phyloP scores from a whole-genome alignment of 1,140 invertebrate genomes.

The Chironomus tepperi region DNA sequence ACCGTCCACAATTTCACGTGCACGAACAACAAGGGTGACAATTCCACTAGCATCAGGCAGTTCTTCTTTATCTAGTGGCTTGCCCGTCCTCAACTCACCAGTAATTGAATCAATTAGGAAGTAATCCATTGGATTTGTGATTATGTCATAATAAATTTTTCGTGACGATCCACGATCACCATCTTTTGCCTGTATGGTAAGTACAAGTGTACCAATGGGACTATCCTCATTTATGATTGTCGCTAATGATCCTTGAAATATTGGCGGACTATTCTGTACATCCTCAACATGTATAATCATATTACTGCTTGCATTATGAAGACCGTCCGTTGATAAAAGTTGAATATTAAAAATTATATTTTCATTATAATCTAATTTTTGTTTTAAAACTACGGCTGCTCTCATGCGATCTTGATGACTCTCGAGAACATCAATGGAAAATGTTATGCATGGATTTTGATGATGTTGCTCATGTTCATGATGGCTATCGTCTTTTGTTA shows the following conservation, averaged over 20 bases:
- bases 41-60: slow-evolving; percentile 68
- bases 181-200: slow-evolving; percentile 70
- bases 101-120: slow-evolving; percentile 68
- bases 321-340: slow-evolving; percentile 64
- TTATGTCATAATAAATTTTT: slow-evolving; percentile 64
- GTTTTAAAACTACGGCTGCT: slow-evolving; percentile 55
- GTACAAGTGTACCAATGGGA: slow-evolving; percentile 71
- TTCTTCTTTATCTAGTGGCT: slow-evolving; percentile 74
- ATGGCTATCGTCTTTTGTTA: slow-evolving; percentile 30
- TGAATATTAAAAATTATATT: slow-evolving; percentile 64
- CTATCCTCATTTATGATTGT: slow-evolving; percentile 75
- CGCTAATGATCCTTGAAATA: slow-evolving; percentile 69
- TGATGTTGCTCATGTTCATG: neutral
- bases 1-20: slow-evolving; percentile 67
- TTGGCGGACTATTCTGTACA: slow-evolving; percentile 72
- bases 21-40: slow-evolving; percentile 60
- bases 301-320: slow-evolving; percentile 56
- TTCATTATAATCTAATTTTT: slow-evolving; percentile 59
- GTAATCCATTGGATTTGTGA: slow-evolving; percentile 77
- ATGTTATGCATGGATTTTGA: slow-evolving; percentile 59
- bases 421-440: slow-evolving; percentile 54
- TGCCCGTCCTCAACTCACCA: slow-evolving; percentile 73
- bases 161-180: slow-evolving; percentile 72
- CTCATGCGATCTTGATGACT: slow-evolving; percentile 53
- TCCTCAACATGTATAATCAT: slow-evolving; percentile 71